Percentiles rank a stretch among this genome's conserved stretches.
phyloP scores from a whole-genome alignment of 2,797 vertebrate genomes.

The Distichodus sexfasciatus region DNA sequence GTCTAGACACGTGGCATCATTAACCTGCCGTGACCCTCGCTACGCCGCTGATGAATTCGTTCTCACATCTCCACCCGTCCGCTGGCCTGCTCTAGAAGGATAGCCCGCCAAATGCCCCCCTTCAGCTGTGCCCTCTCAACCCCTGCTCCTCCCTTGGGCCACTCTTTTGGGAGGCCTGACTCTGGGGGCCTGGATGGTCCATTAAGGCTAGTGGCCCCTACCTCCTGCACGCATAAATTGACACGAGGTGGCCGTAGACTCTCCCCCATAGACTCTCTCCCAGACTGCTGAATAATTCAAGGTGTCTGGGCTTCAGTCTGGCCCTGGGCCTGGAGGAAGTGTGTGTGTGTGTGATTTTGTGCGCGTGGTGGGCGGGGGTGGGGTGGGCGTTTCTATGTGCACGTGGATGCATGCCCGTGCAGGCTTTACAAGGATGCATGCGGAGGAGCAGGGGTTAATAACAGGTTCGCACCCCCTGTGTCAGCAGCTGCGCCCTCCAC shows the following conservation, averaged over 20 bases:
- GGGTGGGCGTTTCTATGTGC: neutral
- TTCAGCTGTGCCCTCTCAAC: constrained; percentile 19
- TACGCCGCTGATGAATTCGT: constrained; percentile 69
- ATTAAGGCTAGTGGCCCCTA: constrained; percentile 76
- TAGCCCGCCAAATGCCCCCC: constrained; percentile 38
- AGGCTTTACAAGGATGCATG: constrained; percentile 35
- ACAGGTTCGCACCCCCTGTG: constrained; percentile 90
- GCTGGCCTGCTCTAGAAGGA: constrained; percentile 41
- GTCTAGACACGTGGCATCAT: constrained; percentile 78
- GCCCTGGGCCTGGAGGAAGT: constrained; percentile 68
- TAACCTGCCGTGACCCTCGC: constrained; percentile 71
- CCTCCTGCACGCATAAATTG: constrained; percentile 76
- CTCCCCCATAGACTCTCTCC: constrained; percentile 63
- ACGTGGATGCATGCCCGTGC: constrained; percentile 48
- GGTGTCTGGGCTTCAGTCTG: constrained; percentile 75
- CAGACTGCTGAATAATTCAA: constrained; percentile 96
- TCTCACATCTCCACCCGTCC: constrained; percentile 76
- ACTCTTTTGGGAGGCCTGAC: constrained; percentile 69
- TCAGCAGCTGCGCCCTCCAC: constrained; percentile 90
- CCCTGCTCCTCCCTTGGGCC: constrained; percentile 32
- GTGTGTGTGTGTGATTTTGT: constrained; percentile 21
- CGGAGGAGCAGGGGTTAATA: constrained; percentile 94
- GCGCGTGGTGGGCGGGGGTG: constrained; percentile 5
- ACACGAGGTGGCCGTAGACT: constrained; percentile 75
- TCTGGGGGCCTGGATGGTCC: constrained; percentile 74